Evolutionary conservation across 2,113 vertebrate genomes (phyloP).

Genomic region (Campylomormyrus tamandua): DNA sequence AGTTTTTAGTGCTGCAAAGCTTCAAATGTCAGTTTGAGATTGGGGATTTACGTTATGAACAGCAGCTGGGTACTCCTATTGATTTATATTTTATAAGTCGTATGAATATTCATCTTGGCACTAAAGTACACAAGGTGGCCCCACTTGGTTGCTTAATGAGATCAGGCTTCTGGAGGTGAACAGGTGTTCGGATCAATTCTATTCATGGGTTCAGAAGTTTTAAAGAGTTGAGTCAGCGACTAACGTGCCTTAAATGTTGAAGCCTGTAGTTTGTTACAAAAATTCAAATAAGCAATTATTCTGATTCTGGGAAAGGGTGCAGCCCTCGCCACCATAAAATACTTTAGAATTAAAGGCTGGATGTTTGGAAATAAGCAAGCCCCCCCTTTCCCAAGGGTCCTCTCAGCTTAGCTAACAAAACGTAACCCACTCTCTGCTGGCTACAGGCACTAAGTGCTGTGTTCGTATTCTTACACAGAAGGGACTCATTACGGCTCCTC

Average conservation of each 20-base stretch:
- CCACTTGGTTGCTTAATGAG: not conserved
- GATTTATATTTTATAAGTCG: not conserved
- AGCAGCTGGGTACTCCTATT: not conserved
- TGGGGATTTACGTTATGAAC: not conserved
- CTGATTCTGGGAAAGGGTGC: not conserved
- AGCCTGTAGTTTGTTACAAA: not conserved
- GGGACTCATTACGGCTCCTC: not conserved
- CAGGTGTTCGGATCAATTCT: not conserved
- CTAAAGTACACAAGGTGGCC: not conserved
- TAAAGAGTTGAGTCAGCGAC: not conserved
- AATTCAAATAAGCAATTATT: conserved; percentile 16
- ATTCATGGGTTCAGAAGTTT: not conserved
- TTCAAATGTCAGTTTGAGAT: not conserved
- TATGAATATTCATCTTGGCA: not conserved
- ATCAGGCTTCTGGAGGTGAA: not conserved
- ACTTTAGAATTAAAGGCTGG: not conserved
- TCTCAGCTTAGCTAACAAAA: not conserved
- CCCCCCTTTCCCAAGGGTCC: not conserved
- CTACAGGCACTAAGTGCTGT: too few relatives aligned
- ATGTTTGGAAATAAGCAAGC: not conserved
- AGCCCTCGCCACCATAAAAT: not conserved
- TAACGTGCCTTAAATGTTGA: not conserved
- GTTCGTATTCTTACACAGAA: not conserved
- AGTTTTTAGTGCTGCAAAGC: not conserved
- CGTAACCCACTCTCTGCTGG: not conserved